Evolutionary conservation across 2,113 vertebrate genomes (phyloP), one percentile per base, ranked within the genome.

Genomic region (Rhinolophus sinicus): DNA sequence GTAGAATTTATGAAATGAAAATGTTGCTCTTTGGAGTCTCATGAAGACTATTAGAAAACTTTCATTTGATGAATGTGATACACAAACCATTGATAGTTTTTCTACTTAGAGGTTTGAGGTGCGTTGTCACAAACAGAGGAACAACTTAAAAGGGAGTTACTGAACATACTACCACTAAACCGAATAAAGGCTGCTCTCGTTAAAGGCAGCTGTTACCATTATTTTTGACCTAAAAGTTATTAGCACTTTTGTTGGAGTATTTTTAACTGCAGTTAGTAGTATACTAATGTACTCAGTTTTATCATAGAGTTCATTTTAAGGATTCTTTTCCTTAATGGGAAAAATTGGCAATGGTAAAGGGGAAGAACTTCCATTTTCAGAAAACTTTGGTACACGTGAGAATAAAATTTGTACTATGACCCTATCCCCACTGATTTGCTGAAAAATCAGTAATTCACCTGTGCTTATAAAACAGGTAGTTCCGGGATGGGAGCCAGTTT

Each of bases 141-240:
- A 64, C 28, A 87, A 10, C 21, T 95, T 94, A 83, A 82, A 96
- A 82, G 73, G 62, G 76, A 90, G 76, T 90, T 30, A 28, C 50
- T 89, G 82, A 93, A 22, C 72, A 67, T 40, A 40, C 69, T 70
- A 28, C 73, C 30, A 78, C 35, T 82, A 86, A 92, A 38, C 30
- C 72, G 69, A 64, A 47, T 77, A 70, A 90, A 85, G 50, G 6
- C 40, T 90, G 8, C n/a, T 90, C 22, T 30, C 80, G 30, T 92
- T 93, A 88, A 76, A 93, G 73, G 84, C 75, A 97, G 67, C 21
- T 93, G 16, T 38, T 95, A 70, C 85, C 60, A 72, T 77, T 90
- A 65, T 96, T 95, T 82, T 89, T 69, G 15, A 78, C 35, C 12
- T 87, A 84, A 78, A 86, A 97, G 22, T 95, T 85, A 50, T n/a